Percentiles rank a stretch among this genome's conserved stretches.
These are phyloP conservation scores for Muschampia plurimacula DNA, from an alignment of 2,888 invertebrate species.

Conservation along the genomic window DNA sequence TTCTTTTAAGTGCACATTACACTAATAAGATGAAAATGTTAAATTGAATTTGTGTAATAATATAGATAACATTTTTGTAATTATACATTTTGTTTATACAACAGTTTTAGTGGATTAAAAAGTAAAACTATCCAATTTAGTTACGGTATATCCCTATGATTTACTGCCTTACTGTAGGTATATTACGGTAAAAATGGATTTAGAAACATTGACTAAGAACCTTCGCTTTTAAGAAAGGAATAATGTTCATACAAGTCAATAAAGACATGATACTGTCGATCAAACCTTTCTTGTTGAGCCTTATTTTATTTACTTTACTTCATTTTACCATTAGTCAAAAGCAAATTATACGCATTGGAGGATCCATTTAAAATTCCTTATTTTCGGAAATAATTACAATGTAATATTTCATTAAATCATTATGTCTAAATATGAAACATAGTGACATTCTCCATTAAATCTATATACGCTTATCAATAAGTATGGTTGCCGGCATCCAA, in stretches of 20 bases:
- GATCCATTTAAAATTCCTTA: no score
- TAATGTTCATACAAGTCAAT: no score
- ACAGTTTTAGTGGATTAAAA: no score
- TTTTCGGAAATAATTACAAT: neutral
- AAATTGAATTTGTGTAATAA: neutral
- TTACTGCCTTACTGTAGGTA: no score
- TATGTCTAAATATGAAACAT: slow-evolving; percentile 5
- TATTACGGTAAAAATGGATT: no score
- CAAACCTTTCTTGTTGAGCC: no score
- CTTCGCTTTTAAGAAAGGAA: no score
- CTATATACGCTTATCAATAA: slow-evolving; percentile 14
- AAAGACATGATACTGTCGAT: no score
- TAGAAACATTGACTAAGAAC: no score
- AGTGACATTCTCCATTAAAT: slow-evolving; percentile 24
- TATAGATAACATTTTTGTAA: neutral
- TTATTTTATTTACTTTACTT: neutral
- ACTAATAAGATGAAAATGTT: neutral
- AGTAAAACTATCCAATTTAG: no score
- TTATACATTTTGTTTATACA: no score
- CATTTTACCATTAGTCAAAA: neutral
- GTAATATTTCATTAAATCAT: neutral
- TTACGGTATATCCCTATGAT: no score
- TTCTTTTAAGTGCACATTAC: neutral
- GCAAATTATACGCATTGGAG: neutral
- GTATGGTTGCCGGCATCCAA: neutral